Evolutionary conservation across 2,113 vertebrate genomes (phyloP).

Genomic region (Hippocampus barbouri): DNA sequence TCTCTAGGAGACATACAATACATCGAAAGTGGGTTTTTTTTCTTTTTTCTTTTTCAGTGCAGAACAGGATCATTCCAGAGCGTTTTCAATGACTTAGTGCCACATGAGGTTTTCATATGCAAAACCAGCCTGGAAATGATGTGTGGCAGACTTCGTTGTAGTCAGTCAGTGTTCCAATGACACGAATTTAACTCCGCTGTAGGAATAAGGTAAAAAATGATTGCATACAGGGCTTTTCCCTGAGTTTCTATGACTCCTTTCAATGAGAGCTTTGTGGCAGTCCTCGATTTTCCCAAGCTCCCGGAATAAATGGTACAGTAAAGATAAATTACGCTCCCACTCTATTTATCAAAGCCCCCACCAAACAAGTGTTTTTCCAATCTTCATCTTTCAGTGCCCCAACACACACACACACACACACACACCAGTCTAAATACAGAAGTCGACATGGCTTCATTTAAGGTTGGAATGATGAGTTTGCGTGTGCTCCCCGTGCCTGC

Average conservation of each 20-base stretch:
- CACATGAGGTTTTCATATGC: constrained; percentile 63
- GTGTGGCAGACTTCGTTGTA: constrained; percentile 16
- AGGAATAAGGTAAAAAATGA: constrained; percentile 53
- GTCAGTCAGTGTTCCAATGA: constrained; percentile 30
- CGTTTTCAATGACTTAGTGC: constrained; percentile 50
- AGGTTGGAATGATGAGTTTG: too few relatives aligned
- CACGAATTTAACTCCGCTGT: constrained; percentile 54
- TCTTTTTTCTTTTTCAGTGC: constrained; percentile 44
- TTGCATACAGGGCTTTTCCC: constrained; percentile 54
- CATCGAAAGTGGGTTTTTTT: constrained; percentile 39
- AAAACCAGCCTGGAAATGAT: constrained; percentile 54
- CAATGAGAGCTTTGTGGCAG: constrained; percentile 72
- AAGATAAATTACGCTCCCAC: constrained; percentile 58
- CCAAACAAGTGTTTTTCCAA: constrained; percentile 51
- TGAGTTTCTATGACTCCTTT: constrained; percentile 67
- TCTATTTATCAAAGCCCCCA: constrained; percentile 58
- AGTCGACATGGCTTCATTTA: too few relatives aligned
- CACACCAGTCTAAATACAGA: constrained; percentile 18
- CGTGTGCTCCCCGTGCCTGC: too few relatives aligned
- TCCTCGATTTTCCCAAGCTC: constrained; percentile 56
- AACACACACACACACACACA: too few relatives aligned
- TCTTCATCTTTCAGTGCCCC: constrained; percentile 59
- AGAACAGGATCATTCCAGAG: constrained; percentile 46
- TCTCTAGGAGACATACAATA: constrained; percentile 50
- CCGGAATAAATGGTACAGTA: constrained; percentile 63